Conservation (phyloP, 2,113 vertebrate species). For the Ptilorrhoa leucosticta region DNA sequence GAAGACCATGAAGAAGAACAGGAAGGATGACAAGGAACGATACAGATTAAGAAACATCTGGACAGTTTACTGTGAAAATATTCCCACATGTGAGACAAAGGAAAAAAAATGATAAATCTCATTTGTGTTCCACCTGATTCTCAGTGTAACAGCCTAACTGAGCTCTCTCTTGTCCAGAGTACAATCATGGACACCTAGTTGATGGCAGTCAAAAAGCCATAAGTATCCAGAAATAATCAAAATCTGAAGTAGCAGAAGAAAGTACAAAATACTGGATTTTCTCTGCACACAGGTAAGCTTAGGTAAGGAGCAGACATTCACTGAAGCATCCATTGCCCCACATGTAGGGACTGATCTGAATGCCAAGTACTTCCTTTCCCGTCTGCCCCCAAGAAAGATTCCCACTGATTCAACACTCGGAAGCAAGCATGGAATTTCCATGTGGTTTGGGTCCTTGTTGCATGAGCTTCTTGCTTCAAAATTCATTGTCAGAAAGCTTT, state of each 20-base stretch:
- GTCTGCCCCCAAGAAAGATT: background rate
- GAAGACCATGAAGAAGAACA: background rate
- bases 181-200: too few relatives aligned
- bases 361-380: background rate
- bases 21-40: background rate
- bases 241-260: background rate
- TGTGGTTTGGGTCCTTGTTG: background rate
- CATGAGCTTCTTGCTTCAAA: background rate
- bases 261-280: background rate
- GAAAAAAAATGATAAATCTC: background rate
- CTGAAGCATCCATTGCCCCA: background rate
- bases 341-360: background rate
- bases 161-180: background rate
- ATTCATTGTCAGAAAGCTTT: background rate
- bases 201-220: background rate
- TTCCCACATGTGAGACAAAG: background rate
- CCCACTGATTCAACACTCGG: background rate
- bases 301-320: background rate
- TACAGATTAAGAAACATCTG: background rate
- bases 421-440: background rate
- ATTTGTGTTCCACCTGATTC: background rate
- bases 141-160: background rate
- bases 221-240: background rate
- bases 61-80: background rate
- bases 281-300: background rate